These are phyloP conservation scores for Fringilla coelebs DNA, from an alignment of 2,797 vertebrate species.

Conservation along the genomic window DNA sequence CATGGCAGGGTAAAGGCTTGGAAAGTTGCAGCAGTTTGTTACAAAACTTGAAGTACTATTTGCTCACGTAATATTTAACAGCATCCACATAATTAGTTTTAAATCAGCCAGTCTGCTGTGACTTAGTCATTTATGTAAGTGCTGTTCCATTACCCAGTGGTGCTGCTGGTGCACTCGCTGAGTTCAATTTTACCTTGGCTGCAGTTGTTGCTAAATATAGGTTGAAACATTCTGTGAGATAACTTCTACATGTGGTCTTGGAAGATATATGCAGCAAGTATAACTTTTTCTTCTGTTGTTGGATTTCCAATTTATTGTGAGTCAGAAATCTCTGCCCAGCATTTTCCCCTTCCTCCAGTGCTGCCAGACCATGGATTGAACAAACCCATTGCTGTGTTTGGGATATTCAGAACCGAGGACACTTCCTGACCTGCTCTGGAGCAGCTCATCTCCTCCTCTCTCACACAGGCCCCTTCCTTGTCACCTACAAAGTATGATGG, in stretches of 20 bases:
- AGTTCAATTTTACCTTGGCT: constrained; percentile 44
- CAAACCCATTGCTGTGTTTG: neutral
- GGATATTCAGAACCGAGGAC: neutral
- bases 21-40: neutral
- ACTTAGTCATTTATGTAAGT: constrained; percentile 14
- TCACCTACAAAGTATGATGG: neutral
- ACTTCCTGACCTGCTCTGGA: neutral
- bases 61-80: constrained; percentile 5
- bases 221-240: neutral
- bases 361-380: fast-evolving
- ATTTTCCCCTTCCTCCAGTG: neutral
- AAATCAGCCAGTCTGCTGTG: neutral
- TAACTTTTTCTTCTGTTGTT: neutral
- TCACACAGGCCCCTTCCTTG: neutral
- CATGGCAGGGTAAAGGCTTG: neutral
- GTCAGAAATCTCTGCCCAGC: neutral
- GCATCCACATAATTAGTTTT: constrained; percentile 16
- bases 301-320: neutral
- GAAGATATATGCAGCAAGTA: neutral
- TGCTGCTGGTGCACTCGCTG: neutral
- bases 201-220: neutral
- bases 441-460: neutral
- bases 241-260: neutral
- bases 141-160: constrained; percentile 18
- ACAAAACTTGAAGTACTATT: constrained; percentile 3